Evolutionary conservation across 2,888 invertebrate genomes (phyloP), one percentile per base, ranked within the genome.

Genomic region (Gastracanthus pulcherrimus): DNA sequence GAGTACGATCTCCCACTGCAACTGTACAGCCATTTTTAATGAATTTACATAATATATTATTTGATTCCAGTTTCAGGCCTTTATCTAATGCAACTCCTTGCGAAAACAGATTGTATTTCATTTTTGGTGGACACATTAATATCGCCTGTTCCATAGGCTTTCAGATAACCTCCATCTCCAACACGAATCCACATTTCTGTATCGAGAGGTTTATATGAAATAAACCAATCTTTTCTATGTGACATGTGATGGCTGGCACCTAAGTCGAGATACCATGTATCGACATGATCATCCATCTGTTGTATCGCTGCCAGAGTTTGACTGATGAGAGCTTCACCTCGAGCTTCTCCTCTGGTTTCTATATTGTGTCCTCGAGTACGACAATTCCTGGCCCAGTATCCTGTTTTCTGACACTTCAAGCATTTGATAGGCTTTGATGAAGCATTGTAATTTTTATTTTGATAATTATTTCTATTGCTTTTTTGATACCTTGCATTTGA

Each of bases 91-190:
- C 78, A 19, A 78, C 51, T 58, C 80, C 78, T 6, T 66, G 31
- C 55, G 85, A 84, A 31, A 84, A 81, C 7, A 84, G 67, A 34
- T 84, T 82, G 31, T 64, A 83, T 36, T 69, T 79, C 80, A 71
- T 82, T 31, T 51, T 60, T 81, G 11, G 84, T 69, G 16, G n/a
- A 26, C 3, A 84, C 64, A 31, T 84, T 81, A 3, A 81, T 81
- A 31, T 31, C 31, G 34, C n/a, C n/a, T n/a, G n/a, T n/a, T n/a
- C n/a, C n/a, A n/a, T n/a, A 0, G 3, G 13, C 64, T 41, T 64
- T 31, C 1, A 75, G n/a, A 5, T 9, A 23, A 1, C 16, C n/a
- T 9, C 64, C 48, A 62, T 38, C 51, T 16, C 64, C 72, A 29
- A 60, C 23, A 9, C 60, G 19, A 29, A 64, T 34, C 3, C 2